Evolutionary conservation across 2,113 vertebrate species (phyloP), one percentile per base, ranked within the genome.

Genomic region (Oxyruncus cristatus): DNA sequence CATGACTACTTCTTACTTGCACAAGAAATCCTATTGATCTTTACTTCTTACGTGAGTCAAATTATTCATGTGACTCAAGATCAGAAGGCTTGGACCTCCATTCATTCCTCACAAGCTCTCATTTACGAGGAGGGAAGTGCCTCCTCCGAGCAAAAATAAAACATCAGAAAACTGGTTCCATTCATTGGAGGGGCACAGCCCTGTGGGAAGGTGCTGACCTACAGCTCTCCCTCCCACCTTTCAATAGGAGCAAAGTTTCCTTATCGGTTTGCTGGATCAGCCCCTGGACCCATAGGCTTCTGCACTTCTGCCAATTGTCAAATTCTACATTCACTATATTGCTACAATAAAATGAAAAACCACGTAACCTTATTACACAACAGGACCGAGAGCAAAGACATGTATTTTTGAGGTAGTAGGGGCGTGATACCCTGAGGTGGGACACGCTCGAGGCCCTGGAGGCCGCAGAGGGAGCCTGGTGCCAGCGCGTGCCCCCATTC

Each of bases 1-100:
- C 74, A 91, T 87, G 88, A 84, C 84, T 66, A 81, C 90, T 63
- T 70, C 68, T 84, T 66, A 56, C 73, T 95, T 9, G 53, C 86
- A 53, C 49, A 78, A 94, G 85, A 88, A 94, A 85, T 59, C 72
- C 77, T 89, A 84, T n/a, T 89, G 85, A 92, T 89, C 63, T 73
- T 89, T 61, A 52, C 77, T 90, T 89, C 78, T 91, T 66, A 70
- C 8, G 7, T 6, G 65, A 92, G 78, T 84, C 76, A 87, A 65
- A 74, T 79, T 71, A 85, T 78, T 93, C 82, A 53, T 52, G 86
- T 74, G 63, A 80, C 88, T 90, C 49, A 19, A 89, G 79, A 88
- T 91, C 87, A 91, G 85, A 91, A 92, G 86, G 78, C 50, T 91
- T 27, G 11, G 90, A 92, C 85, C 70, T 80, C 72, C 52, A 80